These are phyloP conservation scores for Cabera pusaria DNA, from an alignment of 2,888 invertebrate species.

Conservation along the genomic window DNA sequence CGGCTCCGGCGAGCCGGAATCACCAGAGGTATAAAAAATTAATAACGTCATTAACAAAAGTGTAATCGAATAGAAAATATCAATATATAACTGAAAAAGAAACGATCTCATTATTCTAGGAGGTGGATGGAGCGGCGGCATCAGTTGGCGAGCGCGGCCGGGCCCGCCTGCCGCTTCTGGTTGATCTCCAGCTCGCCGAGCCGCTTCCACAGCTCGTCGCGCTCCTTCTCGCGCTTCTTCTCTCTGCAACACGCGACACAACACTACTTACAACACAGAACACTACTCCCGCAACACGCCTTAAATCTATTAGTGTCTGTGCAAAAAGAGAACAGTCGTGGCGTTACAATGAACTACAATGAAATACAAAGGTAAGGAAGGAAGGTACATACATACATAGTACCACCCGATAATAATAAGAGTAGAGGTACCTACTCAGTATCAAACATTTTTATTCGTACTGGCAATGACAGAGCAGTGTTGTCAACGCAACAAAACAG, in stretches of 20 bases:
- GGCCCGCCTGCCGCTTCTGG: conserved; percentile 74
- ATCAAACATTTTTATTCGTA: no score
- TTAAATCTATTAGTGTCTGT: no score
- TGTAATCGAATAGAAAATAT: conserved; percentile 80
- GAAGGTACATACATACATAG: no score
- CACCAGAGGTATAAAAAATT: conserved; percentile 72
- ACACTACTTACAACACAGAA: conserved; percentile 7
- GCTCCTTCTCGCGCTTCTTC: conserved; percentile 98
- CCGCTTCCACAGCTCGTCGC: conserved; percentile 98
- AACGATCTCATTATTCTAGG: conserved; percentile 68
- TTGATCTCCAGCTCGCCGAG: conserved; percentile 94
- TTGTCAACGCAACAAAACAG: no score
- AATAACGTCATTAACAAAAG: conserved; percentile 78
- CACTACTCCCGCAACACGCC: no score
- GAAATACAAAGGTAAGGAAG: no score
- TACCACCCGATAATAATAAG: no score
- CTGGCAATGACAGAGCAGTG: no score
- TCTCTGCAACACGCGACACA: conserved; percentile 77
- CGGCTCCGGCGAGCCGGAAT: conserved; percentile 40
- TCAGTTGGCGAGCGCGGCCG: conserved; percentile 65
- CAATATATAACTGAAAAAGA: conserved; percentile 76
- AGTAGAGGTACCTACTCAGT: no score
- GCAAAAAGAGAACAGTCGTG: no score
- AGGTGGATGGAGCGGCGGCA: conserved; percentile 66
- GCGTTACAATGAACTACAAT: no score